Percentiles rank a stretch among this genome's conserved stretches.
Conservation (phyloP, 2,113 vertebrate genomes). For the Corvus hawaiiensis region DNA sequence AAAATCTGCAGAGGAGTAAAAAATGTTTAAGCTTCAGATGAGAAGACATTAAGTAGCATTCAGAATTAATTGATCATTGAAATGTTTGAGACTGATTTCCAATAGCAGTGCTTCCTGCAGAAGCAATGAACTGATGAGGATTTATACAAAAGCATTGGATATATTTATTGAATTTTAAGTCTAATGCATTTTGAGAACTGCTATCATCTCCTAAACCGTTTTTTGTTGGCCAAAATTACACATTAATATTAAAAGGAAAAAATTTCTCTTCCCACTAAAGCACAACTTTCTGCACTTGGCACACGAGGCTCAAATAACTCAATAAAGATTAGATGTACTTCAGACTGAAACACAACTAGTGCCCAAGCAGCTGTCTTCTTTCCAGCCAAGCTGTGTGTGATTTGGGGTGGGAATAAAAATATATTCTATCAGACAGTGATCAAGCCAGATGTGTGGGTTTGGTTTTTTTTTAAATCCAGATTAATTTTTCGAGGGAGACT, state of each 20-base stretch:
- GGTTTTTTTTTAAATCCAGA: neutral
- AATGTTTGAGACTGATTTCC: neutral
- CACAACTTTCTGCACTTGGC: conserved; percentile 8
- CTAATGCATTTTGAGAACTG: neutral
- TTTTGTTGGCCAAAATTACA: neutral
- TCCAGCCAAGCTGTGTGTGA: conserved; percentile 25
- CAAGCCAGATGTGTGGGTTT: neutral
- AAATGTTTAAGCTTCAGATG: neutral
- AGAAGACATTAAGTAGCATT: neutral
- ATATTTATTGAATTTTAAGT: neutral
- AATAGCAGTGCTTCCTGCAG: neutral
- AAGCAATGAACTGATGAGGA: neutral
- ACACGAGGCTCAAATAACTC: neutral
- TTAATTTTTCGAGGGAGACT: neutral
- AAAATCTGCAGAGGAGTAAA: neutral
- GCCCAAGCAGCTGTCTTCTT: conserved; percentile 38
- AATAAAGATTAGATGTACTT: conserved; percentile 56
- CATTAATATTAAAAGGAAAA: neutral
- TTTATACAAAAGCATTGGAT: neutral
- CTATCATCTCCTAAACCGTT: neutral
- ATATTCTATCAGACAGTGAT: neutral
- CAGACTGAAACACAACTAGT: neutral
- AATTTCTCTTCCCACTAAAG: neutral
- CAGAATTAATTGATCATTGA: neutral
- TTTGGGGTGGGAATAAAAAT: conserved; percentile 12